Conservation (phyloP, 2,797 vertebrate genomes). For the Pachyuromys duprasi region DNA sequence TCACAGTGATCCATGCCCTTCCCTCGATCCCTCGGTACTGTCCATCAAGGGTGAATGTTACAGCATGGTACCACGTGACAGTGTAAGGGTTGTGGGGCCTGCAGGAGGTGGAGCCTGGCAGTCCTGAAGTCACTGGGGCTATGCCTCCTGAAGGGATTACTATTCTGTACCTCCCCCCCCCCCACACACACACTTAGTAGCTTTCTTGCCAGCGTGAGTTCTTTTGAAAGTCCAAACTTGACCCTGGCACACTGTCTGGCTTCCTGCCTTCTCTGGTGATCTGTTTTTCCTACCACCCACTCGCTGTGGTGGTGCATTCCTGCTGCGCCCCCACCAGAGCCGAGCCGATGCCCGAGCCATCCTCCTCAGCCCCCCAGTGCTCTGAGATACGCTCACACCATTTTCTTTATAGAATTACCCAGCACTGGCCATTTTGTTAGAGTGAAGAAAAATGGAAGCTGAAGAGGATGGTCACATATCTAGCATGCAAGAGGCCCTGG, state of each 20-base stretch:
- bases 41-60: no score
- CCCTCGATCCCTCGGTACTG: background rate
- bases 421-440: background rate
- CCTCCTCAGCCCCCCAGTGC: no score
- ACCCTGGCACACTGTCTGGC: background rate
- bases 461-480: background rate
- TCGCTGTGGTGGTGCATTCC: background rate
- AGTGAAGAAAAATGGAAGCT: background rate
- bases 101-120: background rate
- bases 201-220: background rate
- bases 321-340: background rate
- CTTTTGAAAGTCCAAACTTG: background rate
- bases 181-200: background rate
- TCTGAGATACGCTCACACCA: background rate
- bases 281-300: background rate
- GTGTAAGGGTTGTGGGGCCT: background rate
- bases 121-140: background rate
- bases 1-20: background rate
- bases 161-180: background rate
- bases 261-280: background rate
- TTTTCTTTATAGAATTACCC: background rate
- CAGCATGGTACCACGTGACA: no score
- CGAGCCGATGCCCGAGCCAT: background rate
- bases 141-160: background rate
- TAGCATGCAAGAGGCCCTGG: background rate